Percentiles rank a stretch among this genome's conserved stretches.
phyloP scores from a whole-genome alignment of 2,113 vertebrate genomes.

The Colius striatus region DNA sequence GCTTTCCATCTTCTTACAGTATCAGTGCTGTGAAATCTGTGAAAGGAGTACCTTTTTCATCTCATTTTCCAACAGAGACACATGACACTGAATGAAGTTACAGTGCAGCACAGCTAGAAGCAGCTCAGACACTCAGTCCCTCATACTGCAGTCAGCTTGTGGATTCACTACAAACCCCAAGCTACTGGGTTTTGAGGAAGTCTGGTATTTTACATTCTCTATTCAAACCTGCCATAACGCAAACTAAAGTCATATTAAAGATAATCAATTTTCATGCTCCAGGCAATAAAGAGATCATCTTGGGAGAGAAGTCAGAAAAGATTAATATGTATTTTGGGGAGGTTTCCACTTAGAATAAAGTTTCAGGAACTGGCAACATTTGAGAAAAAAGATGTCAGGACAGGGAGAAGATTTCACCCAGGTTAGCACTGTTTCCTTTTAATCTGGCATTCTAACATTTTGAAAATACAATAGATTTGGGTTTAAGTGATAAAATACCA shows the following conservation, averaged over 20 bases:
- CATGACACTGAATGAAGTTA: background rate
- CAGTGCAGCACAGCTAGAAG: background rate
- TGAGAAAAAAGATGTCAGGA: background rate
- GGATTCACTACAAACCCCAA: background rate
- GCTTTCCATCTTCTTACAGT: background rate
- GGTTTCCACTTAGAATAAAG: background rate
- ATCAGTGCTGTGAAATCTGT: background rate
- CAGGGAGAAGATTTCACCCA: background rate
- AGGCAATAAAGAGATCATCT: conserved; percentile 16
- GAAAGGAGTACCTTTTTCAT: background rate
- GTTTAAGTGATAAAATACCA: background rate
- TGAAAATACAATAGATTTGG: background rate
- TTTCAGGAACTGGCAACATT: conserved; percentile 2
- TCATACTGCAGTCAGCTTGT: background rate
- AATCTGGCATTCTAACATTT: background rate
- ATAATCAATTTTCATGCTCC: conserved; percentile 38
- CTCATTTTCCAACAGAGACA: background rate
- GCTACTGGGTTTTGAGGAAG: background rate
- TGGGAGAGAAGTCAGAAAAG: background rate
- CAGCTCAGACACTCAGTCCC: background rate
- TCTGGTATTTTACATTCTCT: background rate
- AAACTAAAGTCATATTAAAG: conserved; percentile 43
- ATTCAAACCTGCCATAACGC: background rate
- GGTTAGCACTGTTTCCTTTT: background rate
- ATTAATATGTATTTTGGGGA: conserved; percentile 6